Conservation (phyloP, 2,888 invertebrate genomes). For the Caenorhabditis sinica region DNA sequence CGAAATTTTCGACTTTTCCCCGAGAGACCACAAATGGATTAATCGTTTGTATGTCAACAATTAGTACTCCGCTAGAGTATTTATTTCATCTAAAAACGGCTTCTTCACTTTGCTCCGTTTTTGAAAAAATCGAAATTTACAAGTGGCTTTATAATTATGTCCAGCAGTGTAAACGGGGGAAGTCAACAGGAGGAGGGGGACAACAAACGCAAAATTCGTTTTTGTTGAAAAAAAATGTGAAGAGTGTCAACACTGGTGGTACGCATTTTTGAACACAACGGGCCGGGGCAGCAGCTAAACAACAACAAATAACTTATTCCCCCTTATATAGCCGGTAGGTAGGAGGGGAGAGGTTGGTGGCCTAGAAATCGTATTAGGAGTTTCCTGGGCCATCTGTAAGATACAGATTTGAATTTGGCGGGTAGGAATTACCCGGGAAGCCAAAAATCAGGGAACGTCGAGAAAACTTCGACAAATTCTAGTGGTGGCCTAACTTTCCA, state of each 20-base stretch:
- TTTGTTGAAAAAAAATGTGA: constrained; percentile 13
- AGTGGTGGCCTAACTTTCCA: not conserved
- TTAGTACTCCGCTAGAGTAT: too few relatives aligned
- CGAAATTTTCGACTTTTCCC: too few relatives aligned
- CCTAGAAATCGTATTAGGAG: not conserved
- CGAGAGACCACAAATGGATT: too few relatives aligned
- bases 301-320: not conserved
- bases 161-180: constrained; percentile 34
- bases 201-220: constrained; percentile 48
- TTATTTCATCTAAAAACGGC: too few relatives aligned
- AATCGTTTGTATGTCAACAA: too few relatives aligned
- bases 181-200: constrained; percentile 16
- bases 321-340: not conserved
- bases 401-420: not conserved
- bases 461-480: not conserved
- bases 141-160: too few relatives aligned
- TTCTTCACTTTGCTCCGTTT: too few relatives aligned
- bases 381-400: not conserved
- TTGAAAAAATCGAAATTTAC: too few relatives aligned
- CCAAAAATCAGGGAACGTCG: not conserved
- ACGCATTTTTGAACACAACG: constrained; percentile 17
- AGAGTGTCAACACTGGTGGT: constrained; percentile 14
- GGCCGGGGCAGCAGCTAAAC: not conserved
- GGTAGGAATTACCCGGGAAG: not conserved
- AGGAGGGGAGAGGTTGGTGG: not conserved